Evolutionary conservation across 1,140 invertebrate species (phyloP), one percentile per base, ranked within the genome.

Genomic region (Paracyclopina nana): DNA sequence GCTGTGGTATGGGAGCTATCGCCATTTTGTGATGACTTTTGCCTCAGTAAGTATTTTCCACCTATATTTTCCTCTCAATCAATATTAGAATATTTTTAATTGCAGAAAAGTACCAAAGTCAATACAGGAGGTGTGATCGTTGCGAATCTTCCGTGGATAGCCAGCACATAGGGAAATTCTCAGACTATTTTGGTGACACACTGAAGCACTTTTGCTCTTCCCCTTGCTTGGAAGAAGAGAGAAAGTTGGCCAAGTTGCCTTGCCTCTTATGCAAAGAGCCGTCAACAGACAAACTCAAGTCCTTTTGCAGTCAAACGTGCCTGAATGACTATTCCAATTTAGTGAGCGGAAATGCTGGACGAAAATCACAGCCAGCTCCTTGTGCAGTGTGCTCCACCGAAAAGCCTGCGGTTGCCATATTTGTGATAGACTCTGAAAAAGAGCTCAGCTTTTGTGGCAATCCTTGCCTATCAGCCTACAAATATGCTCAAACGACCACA

Each of bases 241-340:
- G 91, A 61, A 84, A 82, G 59, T 78, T 77, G 1, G 65, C 88
- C 6, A 87, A 88, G 64, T 79, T 87, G 2, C 95, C 88, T 65
- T 82, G 78, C 54, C 88, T 80, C 59, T 96, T 88, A 65, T 85
- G 91, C 59, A 81, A 82, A 57, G 85, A 94, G 60, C 79, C 92
- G 53, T 79, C 77, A 68, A 67, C 68, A 9, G 65, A 79, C 12
- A 77, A 81, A 56, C 85, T 85, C 60, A 87, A 85, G 63, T 64
- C 42, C 34, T 52, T 65, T 56, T 55, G 46, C 50, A 9, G 31
- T 44, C 24, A 46, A 46, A 34, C 25, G 18, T 46, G 52, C 26
- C 43, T 43, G 18, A 52, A 2, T 34, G 41, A 82, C 57, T 90
- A 86, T 67, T 53, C 25, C 24, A 29, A 12, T 43, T 14, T 46